phyloP scores from a whole-genome alignment of 1,140 invertebrate species.

The Drosophila baimaii region DNA sequence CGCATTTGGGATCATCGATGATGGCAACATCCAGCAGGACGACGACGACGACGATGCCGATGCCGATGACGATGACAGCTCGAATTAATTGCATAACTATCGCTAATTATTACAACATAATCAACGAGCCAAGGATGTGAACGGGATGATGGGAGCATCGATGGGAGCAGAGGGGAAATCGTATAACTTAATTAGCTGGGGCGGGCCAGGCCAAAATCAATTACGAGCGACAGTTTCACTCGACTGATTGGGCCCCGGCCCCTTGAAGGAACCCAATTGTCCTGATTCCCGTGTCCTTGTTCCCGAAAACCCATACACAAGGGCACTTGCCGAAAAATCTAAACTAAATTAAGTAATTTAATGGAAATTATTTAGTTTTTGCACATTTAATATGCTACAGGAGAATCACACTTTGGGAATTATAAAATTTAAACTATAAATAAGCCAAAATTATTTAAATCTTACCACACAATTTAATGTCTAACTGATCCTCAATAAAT shows the following conservation, averaged over 20 bases:
- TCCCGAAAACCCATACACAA: slow-evolving; percentile 17
- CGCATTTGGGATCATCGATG: slow-evolving; percentile 2
- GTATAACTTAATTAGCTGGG: slow-evolving; percentile 69
- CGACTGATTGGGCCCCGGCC: slow-evolving; percentile 39
- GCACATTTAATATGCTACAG: too few species aligned
- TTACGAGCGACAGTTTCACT: slow-evolving; percentile 52
- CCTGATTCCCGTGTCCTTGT: slow-evolving; percentile 39
- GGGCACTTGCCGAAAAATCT: neutral
- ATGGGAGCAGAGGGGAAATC: slow-evolving; percentile 54
- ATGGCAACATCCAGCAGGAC: too few species aligned
- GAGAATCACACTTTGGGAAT: neutral
- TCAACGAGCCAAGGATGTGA: slow-evolving; percentile 20
- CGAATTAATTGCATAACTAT: slow-evolving; percentile 57
- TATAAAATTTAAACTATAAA: too few species aligned
- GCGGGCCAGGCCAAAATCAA: slow-evolving; percentile 59
- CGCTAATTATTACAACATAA: slow-evolving; percentile 49
- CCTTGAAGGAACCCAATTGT: slow-evolving; percentile 29
- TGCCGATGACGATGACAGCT: slow-evolving; percentile 17
- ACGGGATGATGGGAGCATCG: too few species aligned
- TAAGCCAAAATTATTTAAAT: too few species aligned
- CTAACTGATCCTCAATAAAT: too few species aligned
- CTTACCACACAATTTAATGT: neutral
- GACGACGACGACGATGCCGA: too few species aligned
- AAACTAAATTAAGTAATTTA: too few species aligned
- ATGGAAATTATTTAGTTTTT: neutral